phyloP scores from a whole-genome alignment of 37 sponge, comb jelly and placozoan genomes.

The Hormiphora californensis region DNA sequence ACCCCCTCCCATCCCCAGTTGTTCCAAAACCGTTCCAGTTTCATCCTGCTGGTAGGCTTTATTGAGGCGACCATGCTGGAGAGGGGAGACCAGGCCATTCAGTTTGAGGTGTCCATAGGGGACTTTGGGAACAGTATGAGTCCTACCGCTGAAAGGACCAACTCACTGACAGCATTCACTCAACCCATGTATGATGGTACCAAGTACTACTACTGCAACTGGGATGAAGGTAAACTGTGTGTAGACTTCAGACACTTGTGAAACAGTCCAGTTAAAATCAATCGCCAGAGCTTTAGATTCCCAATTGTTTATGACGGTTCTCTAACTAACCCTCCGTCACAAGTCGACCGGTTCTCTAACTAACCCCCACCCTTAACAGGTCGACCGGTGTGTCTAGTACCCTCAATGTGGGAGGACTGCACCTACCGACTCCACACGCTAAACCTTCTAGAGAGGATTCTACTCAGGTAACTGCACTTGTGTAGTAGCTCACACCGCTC shows the following conservation, averaged over 20 bases:
- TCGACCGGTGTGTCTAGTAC: not conserved
- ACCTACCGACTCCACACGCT: not conserved
- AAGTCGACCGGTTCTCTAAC: not conserved
- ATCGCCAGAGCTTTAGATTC: no score
- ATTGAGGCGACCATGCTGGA: not conserved
- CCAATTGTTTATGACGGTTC: no score
- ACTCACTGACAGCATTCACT: not conserved
- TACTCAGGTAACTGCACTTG: no score
- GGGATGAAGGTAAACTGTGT: slow-evolving; percentile 1
- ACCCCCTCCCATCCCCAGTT: no score
- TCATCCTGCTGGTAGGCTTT: slow-evolving; percentile 20
- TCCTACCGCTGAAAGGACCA: not conserved
- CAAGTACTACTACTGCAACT: slow-evolving; percentile 18
- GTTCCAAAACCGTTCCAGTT: not conserved
- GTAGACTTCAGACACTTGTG: no score
- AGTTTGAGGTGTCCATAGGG: not conserved
- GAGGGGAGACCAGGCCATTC: not conserved
- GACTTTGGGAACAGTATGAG: slow-evolving; percentile 21
- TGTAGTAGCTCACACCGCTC: no score
- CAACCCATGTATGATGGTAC: not conserved
- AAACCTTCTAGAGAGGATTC: not conserved
- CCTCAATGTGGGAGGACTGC: not conserved
- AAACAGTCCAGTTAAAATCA: no score
- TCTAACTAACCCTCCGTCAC: no score
- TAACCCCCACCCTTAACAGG: not conserved